These are phyloP conservation scores for Melangyna quadrimaculata DNA, from an alignment of 2,888 invertebrate species.

Conservation along the genomic window DNA sequence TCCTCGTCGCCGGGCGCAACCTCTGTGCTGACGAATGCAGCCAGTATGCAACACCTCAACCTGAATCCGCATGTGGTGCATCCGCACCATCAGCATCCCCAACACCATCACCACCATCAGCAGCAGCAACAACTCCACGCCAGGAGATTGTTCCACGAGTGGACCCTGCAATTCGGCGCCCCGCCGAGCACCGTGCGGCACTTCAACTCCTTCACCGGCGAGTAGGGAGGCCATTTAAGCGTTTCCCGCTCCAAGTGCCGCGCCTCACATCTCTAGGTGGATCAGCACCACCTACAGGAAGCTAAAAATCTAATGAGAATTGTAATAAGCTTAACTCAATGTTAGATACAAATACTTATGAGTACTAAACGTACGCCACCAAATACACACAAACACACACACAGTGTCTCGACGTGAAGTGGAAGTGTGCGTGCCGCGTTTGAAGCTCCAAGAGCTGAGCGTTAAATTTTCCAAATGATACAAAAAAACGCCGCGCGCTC, in stretches of 20 bases:
- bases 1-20: conserved; percentile 77
- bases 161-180: conserved; percentile 81
- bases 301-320: conserved; percentile 44
- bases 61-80: conserved; percentile 80
- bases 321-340: conserved; percentile 52
- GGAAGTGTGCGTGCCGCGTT: conserved; percentile 62
- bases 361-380: conserved; percentile 40
- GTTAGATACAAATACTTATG: conserved; percentile 51
- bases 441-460: conserved; percentile 67
- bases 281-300: conserved; percentile 39
- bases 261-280: conserved; percentile 44
- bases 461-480: conserved; percentile 24
- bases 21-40: conserved; percentile 76
- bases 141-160: conserved; percentile 81
- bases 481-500: conserved; percentile 53
- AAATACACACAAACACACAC: conserved; percentile 19
- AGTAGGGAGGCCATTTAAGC: conserved; percentile 76
- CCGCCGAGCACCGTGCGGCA: conserved; percentile 80
- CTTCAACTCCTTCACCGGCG: conserved; percentile 80
- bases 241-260: conserved; percentile 35
- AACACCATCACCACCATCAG: conserved; percentile 81
- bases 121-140: conserved; percentile 81
- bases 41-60: conserved; percentile 78
- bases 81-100: conserved; percentile 79
- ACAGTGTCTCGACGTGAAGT: conserved; percentile 51